These are phyloP conservation scores for Oplegnathus fasciatus DNA, from an alignment of 2,113 vertebrate genomes.

Conservation along the genomic window DNA sequence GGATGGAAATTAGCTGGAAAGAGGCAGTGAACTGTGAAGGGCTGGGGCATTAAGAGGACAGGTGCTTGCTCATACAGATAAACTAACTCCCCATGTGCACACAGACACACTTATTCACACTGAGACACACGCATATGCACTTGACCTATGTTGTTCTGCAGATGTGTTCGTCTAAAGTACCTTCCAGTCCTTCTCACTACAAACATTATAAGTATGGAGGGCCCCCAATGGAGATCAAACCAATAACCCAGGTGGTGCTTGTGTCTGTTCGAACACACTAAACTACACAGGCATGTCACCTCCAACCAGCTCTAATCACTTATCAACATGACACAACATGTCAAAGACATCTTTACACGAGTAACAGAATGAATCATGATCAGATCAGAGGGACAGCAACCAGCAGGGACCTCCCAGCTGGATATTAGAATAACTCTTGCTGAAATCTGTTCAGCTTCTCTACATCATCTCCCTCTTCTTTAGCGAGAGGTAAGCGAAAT, in stretches of 20 bases:
- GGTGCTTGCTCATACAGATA: conserved; percentile 70
- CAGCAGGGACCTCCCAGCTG: neutral
- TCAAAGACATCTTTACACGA: neutral
- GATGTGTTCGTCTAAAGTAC: conserved; percentile 2
- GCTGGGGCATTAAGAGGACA: conserved; percentile 61
- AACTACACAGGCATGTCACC: neutral
- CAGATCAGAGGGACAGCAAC: neutral
- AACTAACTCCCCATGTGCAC: conserved; percentile 45
- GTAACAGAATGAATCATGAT: neutral
- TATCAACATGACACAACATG: neutral
- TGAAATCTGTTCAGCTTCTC: neutral
- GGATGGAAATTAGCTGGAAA: conserved; percentile 75
- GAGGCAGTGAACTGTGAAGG: conserved; percentile 78
- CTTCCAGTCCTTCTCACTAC: neutral
- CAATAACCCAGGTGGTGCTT: neutral
- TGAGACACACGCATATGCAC: neutral
- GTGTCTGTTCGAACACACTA: neutral
- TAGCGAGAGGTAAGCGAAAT: neutral
- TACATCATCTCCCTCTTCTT: neutral
- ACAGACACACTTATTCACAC: neutral
- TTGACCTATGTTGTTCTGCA: conserved; percentile 33
- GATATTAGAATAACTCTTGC: neutral
- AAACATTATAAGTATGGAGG: neutral
- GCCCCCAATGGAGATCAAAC: neutral
- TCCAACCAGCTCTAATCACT: neutral